Evolutionary conservation across 2,888 invertebrate genomes (phyloP).

Genomic region (Ormyrus nitidulus): DNA sequence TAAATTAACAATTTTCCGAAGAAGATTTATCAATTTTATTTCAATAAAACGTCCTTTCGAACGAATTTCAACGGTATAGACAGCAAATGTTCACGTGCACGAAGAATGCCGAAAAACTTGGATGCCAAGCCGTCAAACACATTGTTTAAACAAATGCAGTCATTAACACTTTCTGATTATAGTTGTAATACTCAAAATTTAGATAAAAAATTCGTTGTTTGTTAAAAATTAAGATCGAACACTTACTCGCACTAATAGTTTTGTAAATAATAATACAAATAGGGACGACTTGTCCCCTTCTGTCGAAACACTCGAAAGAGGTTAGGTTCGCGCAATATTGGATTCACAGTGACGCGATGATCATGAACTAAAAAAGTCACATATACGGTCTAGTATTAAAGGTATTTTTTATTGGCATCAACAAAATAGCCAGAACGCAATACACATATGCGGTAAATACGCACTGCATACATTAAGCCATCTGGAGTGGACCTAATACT

Average conservation of each 20-base stretch:
- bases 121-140: constrained; percentile 36
- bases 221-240: neutral
- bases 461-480: no score
- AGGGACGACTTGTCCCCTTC: neutral
- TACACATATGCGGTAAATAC: no score
- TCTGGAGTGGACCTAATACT: no score
- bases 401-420: no score
- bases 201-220: neutral
- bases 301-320: constrained; percentile 27
- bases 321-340: constrained; percentile 20
- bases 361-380: no score
- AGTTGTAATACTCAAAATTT: neutral
- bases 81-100: constrained; percentile 27
- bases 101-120: neutral
- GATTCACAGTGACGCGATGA: no score
- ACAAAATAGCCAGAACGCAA: no score
- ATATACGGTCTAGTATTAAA: no score
- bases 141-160: constrained; percentile 33
- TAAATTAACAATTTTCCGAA: no score
- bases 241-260: constrained; percentile 37
- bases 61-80: constrained; percentile 19
- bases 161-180: neutral
- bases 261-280: constrained; percentile 16
- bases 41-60: neutral
- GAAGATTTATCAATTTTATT: neutral